Base-by-base conservation (phyloP, 2,113 vertebrate genomes). In the Anolis sagrei region DNA sequence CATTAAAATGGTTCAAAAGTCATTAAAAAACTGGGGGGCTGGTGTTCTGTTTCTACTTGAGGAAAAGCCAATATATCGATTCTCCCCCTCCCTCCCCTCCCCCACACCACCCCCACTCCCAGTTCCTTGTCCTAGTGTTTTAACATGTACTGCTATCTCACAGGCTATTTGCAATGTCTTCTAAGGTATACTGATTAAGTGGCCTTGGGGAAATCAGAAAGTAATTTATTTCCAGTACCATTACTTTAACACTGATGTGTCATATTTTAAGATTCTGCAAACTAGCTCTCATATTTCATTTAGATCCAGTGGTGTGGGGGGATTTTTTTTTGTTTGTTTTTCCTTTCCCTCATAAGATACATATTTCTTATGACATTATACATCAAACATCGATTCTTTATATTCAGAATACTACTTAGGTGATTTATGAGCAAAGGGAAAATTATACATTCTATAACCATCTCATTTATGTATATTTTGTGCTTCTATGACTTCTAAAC, bases 391-490 rank as follows among this genome's bases (percentile, higher is more conserved):
- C 88, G 83, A 76, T 49, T 88, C 16, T 64, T 4, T 39, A 75
- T 91, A 86, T 84, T 84, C 23, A 75, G 86, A 83, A 14, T 34
- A 29, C 73, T 89, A 82, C 84, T 92, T 92, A 78, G 73, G 16
- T 88, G 61, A 87, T 89, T 32, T 87, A 19, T 34, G 74, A 32
- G 68, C n/a, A 85, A 2, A 49, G 6, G 39, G 1, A 76, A 88
- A 49, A n/a, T 82, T 32, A 69, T 51, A 92, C 89, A 89, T 89
- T 49, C 87, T 79, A 7, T 29, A 87, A 8, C 78, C 5, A 2
- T 51, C 11, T 19, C 14, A 81, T 83, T 88, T 80, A 75, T 21
- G 89, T 29, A 89, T 1, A 64, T 88, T 86, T 88, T 80, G 72
- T 89, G 81, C 19, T 21, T 51, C 88, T 2, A 8, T 68, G 39